A percentile compares a stretch with the other conserved stretches of the same genome.
Conservation (phyloP, 2,797 vertebrate genomes). For the Etheostoma nigrum region DNA sequence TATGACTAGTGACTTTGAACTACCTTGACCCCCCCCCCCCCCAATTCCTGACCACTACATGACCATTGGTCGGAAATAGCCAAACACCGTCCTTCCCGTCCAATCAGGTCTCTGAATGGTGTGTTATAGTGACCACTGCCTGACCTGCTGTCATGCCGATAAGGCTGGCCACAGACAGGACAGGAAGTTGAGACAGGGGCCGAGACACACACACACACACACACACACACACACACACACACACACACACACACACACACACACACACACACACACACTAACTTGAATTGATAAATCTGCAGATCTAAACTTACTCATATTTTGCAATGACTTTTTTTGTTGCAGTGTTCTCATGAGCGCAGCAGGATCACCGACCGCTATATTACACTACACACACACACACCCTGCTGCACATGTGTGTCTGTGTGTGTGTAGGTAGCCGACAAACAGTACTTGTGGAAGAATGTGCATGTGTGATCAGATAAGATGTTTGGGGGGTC, state of each 20-base stretch:
- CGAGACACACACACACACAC: conserved; percentile 42
- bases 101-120: conserved; percentile 58
- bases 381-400: conserved; percentile 24
- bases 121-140: conserved; percentile 66
- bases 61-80: conserved; percentile 64
- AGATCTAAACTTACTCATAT: conserved; percentile 37
- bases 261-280: conserved; percentile 39
- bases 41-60: conserved; percentile 59
- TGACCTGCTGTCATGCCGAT: conserved; percentile 74
- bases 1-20: neutral
- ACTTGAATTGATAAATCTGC: conserved; percentile 62
- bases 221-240: conserved; percentile 36
- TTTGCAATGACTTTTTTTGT: conserved; percentile 9
- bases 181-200: conserved; percentile 82
- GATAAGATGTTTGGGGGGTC: conserved; percentile 57
- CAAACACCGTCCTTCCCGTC: conserved; percentile 37
- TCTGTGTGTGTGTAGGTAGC: neutral
- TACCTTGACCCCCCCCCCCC: too few relatives aligned
- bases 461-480: conserved; percentile 36
- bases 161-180: conserved; percentile 78
- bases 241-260: conserved; percentile 34
- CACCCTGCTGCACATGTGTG: conserved; percentile 15
- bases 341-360: conserved; percentile 54
- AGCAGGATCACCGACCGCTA: conserved; percentile 40
- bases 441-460: neutral